Evolutionary conservation across 2,888 invertebrate species (phyloP).

Genomic region (Hedychridium roseum): DNA sequence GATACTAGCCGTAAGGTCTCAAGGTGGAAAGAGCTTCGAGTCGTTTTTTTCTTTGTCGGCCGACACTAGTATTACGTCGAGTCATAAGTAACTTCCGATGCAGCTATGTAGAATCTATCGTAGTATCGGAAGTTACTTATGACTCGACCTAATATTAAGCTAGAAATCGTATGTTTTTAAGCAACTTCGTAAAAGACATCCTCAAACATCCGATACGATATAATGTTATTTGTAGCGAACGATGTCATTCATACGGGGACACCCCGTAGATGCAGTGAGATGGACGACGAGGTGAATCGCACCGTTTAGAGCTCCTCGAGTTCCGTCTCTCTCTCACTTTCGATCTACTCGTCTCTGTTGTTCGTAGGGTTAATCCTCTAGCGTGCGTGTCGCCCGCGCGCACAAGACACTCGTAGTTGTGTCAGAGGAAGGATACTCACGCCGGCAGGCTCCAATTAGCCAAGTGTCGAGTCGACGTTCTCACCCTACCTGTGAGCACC

Average conservation of each 20-base stretch:
- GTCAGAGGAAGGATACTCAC: constrained; percentile 9
- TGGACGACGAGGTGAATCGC: constrained; percentile 31
- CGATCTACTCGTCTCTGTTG: constrained; percentile 42
- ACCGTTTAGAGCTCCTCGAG: constrained; percentile 35
- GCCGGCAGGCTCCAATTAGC: constrained; percentile 22
- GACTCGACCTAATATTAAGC: no score
- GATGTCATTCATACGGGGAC: constrained; percentile 10
- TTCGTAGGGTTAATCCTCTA: constrained; percentile 42
- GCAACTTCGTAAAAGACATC: no score
- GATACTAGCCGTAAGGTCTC: no score
- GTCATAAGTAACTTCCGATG: not conserved
- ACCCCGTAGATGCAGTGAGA: constrained; percentile 25
- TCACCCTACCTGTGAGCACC: not conserved
- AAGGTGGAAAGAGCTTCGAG: constrained; percentile 7
- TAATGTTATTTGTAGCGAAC: no score
- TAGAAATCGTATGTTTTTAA: no score
- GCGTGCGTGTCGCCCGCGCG: constrained; percentile 27
- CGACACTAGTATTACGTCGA: no score
- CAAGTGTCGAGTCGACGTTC: constrained; percentile 1
- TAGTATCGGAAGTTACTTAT: no score
- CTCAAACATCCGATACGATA: no score
- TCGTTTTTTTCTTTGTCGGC: not conserved
- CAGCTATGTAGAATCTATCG: no score
- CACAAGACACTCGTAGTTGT: constrained; percentile 2
- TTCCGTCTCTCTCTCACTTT: constrained; percentile 22